phyloP scores from a whole-genome alignment of 2,888 invertebrate species.

The Netelia fuscicornis region DNA sequence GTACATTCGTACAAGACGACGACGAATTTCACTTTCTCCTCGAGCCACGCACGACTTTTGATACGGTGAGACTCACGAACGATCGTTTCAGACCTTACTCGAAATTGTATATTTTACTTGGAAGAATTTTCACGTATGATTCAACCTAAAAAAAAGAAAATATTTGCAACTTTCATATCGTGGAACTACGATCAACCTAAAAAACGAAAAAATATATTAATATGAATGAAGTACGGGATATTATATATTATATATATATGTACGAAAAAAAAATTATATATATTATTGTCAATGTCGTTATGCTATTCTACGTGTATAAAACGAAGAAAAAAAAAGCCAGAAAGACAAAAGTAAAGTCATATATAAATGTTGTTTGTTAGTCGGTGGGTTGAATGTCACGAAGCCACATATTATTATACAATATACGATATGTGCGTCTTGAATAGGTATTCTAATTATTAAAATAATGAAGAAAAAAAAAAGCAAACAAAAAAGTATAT shows the following conservation, averaged over 20 bases:
- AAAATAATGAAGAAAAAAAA: constrained; percentile 73
- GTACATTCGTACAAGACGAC: constrained; percentile 53
- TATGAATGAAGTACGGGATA: constrained; percentile 33
- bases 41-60: neutral
- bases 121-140: constrained; percentile 28
- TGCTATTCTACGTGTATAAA: constrained; percentile 77
- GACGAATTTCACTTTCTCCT: constrained; percentile 36
- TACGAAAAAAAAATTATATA: constrained; percentile 54
- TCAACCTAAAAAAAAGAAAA: constrained; percentile 17
- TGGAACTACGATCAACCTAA: constrained; percentile 42
- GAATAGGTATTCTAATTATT: constrained; percentile 73
- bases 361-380: constrained; percentile 80
- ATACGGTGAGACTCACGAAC: constrained; percentile 16
- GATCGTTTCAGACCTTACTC: constrained; percentile 6
- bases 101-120: neutral
- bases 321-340: constrained; percentile 51
- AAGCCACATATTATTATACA: constrained; percentile 71
- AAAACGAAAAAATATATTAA: constrained; percentile 46
- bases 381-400: constrained; percentile 75
- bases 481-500: constrained; percentile 49
- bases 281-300: constrained; percentile 76
- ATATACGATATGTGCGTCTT: constrained; percentile 72
- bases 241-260: constrained; percentile 49
- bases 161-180: constrained; percentile 33
- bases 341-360: constrained; percentile 73